phyloP scores from a whole-genome alignment of 2,797 vertebrate species.

The Taeniopygia guttata region DNA sequence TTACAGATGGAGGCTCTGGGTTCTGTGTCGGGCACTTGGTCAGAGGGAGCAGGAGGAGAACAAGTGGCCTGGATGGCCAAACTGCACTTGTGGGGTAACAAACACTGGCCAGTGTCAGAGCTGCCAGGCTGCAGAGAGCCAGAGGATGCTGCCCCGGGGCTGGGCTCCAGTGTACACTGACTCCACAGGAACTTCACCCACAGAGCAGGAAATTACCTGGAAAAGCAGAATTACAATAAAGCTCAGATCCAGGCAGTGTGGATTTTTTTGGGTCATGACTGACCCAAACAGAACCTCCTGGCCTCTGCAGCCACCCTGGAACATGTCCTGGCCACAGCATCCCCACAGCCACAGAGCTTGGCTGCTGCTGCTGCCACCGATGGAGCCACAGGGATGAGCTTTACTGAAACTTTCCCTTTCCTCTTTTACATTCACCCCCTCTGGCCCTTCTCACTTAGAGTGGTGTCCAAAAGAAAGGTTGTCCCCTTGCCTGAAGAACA shows the following conservation, averaged over 20 bases:
- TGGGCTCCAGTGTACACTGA: background rate
- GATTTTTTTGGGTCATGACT: background rate
- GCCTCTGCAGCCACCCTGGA: background rate
- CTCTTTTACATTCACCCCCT: background rate
- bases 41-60: background rate
- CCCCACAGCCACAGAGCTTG: rapidly evolving
- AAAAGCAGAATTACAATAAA: background rate
- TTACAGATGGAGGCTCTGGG: background rate
- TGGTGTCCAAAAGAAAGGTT: background rate
- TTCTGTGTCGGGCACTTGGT: background rate
- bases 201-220: background rate
- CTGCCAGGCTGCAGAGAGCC: background rate
- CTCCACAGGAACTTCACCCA: background rate
- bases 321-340: background rate
- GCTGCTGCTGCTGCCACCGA: background rate
- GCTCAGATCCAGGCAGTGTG: background rate
- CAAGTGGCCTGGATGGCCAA: background rate
- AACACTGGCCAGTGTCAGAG: background rate
- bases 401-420: background rate
- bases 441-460: background rate
- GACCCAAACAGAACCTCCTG: background rate
- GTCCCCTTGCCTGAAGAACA: background rate
- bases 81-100: background rate
- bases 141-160: background rate
- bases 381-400: background rate